Evolutionary conservation across 2,797 vertebrate species (phyloP).

Genomic region (Cercopithecus diana): DNA sequence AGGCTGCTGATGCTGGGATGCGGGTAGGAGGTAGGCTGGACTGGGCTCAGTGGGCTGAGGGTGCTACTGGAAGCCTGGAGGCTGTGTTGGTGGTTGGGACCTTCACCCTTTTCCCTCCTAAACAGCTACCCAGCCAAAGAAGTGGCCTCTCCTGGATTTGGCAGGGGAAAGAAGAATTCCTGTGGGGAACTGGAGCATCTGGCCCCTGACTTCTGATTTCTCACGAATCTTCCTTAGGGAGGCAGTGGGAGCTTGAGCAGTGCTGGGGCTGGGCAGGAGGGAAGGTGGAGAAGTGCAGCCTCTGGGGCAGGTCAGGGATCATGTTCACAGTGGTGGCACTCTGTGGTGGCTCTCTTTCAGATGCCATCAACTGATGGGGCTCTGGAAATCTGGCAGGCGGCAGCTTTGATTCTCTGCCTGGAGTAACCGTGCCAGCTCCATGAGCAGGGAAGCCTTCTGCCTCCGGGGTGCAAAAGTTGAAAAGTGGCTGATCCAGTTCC

Average conservation of each 20-base stretch:
- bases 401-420: background rate
- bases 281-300: background rate
- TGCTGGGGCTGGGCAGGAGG: background rate
- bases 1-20: fast-evolving
- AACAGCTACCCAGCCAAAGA: background rate
- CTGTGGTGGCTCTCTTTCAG: background rate
- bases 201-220: background rate
- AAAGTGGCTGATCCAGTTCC: too few species aligned
- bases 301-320: background rate
- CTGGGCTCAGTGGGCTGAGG: background rate
- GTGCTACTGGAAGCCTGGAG: background rate
- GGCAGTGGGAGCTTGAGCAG: background rate
- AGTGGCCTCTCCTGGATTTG: background rate
- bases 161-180: background rate
- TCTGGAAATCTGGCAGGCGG: background rate
- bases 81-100: background rate
- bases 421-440: fast-evolving
- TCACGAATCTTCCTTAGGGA: background rate
- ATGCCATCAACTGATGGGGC: background rate
- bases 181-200: background rate
- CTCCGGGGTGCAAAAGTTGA: background rate
- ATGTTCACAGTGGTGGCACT: fast-evolving
- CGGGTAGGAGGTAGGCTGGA: background rate
- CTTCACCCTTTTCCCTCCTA: too few species aligned
- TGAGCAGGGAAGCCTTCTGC: background rate